Evolutionary conservation across 2,113 vertebrate genomes (phyloP), one percentile per base, ranked within the genome.

Genomic region (Aphelocoma coerulescens): DNA sequence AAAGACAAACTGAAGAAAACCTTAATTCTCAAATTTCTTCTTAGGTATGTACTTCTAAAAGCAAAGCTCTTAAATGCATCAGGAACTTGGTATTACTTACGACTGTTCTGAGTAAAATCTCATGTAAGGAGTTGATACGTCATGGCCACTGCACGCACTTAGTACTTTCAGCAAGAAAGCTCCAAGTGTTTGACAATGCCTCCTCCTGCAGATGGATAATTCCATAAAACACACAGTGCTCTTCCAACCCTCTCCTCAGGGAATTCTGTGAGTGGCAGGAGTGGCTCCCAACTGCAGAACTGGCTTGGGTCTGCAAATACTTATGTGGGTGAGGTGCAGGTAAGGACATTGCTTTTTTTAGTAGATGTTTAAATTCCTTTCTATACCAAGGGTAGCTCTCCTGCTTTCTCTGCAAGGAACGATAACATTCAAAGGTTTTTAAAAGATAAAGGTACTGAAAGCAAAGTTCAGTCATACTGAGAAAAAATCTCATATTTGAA

Each of bases 61-160:
- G 4, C 18, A 46, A 22, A 58, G 9, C 7, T 82, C 12, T 69
- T 62, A 48, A 69, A 55, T 20, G 26, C 24, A 10, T 48, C 78
- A 35, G 4, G 55, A 76, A 19, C 13, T 23, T 18, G 14, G 8
- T 48, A 11, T 35, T 46, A 61, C 26, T 82, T 48, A 35, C 21
- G 55, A 16, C 6, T 35, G 5, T 61, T 93, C 26, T 44, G 32
- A 41, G 19, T 69, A 24, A 65, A 43, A 5, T 13, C 59, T 44
- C 5, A 2, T 12, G 11, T 32, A 19, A 26, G 16, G 28, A 39
- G 7, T 9, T 78, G 55, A 13, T 16, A n/a, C 6, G 9, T 27
- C 5, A 0, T 4, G 3, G 24, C 52, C 32, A 16, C 22, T 43
- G 20, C 20, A n/a, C 0, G 0, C 9, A 15, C 12, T 51, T 41